Conservation (phyloP, 2,113 vertebrate species). For the Tachycineta bicolor region DNA sequence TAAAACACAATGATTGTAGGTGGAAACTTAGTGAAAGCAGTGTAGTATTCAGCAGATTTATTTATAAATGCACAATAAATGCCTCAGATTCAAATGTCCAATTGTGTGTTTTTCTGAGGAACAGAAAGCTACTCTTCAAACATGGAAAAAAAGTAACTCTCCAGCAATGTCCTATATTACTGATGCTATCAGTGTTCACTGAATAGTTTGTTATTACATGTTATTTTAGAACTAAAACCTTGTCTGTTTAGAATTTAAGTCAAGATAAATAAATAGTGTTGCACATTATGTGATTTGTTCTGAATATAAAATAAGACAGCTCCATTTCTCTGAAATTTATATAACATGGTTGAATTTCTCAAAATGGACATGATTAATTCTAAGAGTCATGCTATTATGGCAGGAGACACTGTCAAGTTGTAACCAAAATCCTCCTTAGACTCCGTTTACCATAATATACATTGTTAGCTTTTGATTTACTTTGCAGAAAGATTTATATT, state of each 20-base stretch:
- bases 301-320: neutral
- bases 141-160: neutral
- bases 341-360: neutral
- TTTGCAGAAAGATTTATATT: conserved; percentile 8
- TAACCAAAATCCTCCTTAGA: neutral
- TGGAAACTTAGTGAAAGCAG: neutral
- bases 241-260: neutral
- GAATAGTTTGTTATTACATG: neutral
- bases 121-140: neutral
- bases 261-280: neutral
- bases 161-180: neutral
- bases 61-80: neutral
- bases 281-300: neutral
- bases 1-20: neutral
- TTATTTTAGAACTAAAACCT: neutral
- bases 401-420: neutral
- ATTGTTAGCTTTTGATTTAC: conserved; percentile 1
- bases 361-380: neutral
- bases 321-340: neutral
- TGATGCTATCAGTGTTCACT: neutral
- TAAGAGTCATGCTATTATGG: neutral
- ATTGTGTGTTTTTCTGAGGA: neutral
- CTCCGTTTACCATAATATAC: neutral
- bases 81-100: neutral
- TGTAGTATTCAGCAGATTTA: neutral